Evolutionary conservation across 2,888 invertebrate species (phyloP), one percentile per base, ranked within the genome.

Genomic region (Drosophila subsilvestris): DNA sequence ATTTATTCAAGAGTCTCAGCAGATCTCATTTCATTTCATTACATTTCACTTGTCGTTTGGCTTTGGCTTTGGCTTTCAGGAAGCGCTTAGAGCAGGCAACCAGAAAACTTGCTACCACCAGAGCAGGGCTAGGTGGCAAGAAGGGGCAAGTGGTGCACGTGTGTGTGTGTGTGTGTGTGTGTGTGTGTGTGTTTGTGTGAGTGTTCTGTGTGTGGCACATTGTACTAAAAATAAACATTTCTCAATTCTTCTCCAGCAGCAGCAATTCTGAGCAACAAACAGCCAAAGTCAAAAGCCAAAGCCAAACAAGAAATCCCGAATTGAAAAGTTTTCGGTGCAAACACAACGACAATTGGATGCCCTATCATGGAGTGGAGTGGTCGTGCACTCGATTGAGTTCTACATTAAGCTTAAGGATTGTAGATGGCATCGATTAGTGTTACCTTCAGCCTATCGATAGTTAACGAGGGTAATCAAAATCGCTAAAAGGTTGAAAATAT

Each of bases 141-240:
- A 37, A 44, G 48, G 20, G 58, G n/a, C n/a, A n/a, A n/a, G n/a
- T n/a, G 42, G 45, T 10, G 53, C 22, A 20, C 10, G 7, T 29
- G 37, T 32, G 32, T 44, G 63, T 66, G 60, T 54, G 43, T 54
- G 42, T 29, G 54, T 27, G 47, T n/a, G 70, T 51, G 68, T 49
- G 48, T 45, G 68, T 65, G 70, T n/a, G n/a, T n/a, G n/a, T n/a
- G n/a, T n/a, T n/a, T n/a, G n/a, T n/a, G n/a, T n/a, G n/a, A n/a
- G n/a, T n/a, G n/a, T n/a, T n/a, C n/a, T n/a, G 54, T 27, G 47
- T 57, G 68, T 54, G 53, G 57, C 70, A 71, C 63, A 70, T 71
- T 71, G 86, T 72, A 76, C 80, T 74, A 72, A 66, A 85, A 82
- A 85, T 87, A 87, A 85, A 87, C 84, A 85, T 75, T 79, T 75